Base-by-base conservation (phyloP, 2,888 invertebrate genomes). In the Dryobotodes eremita region DNA sequence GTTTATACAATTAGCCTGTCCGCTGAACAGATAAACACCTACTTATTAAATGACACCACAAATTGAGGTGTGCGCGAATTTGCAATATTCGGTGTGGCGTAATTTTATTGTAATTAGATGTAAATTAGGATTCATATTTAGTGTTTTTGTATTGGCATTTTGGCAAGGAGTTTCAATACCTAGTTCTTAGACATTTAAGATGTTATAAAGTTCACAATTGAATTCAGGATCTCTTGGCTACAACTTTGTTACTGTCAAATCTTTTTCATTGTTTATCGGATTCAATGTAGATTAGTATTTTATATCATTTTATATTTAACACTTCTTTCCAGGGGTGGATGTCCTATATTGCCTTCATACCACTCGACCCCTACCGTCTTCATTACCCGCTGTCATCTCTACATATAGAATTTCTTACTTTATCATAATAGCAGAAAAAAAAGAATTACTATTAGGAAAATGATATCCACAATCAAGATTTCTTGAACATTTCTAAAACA, bases 1-100 rank as follows among this genome's bases (percentile, higher is more conserved):
- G 71, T 79, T 74, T 77, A 26, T 61, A 80, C 79, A 86, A 88
- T 89, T 82, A 88, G 72, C 70, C 79, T 80, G 83, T 69, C 76
- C 74, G 59, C 64, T 69, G 48, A 73, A 75, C 74, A 71, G 66
- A 71, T 84, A 83, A 80, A 81, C 81, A 82, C 85, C 82, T 83
- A 89, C 87, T 80, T 79, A 81, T 80, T 76, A 88, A 89, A 86
- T 90, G 90, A 91, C 90, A 90, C 77, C 71, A 83, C 77, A 57
- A 69, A 80, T 89, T 76, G 79, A 89, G 79, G 75, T 76, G 86
- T 82, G 84, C 75, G 71, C 79, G 75, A 86, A 85, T 84, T 83
- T 82, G 86, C 80, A 84, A 80, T 86, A 82, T 82, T 73, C 79
- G 73, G 82, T 83, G 83, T 86, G 89, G 87, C 88, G 77, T 87